A percentile compares a stretch with the other conserved stretches of the same genome.
phyloP scores from a whole-genome alignment of 1,140 invertebrate genomes.

The Drosophila ironensis region DNA sequence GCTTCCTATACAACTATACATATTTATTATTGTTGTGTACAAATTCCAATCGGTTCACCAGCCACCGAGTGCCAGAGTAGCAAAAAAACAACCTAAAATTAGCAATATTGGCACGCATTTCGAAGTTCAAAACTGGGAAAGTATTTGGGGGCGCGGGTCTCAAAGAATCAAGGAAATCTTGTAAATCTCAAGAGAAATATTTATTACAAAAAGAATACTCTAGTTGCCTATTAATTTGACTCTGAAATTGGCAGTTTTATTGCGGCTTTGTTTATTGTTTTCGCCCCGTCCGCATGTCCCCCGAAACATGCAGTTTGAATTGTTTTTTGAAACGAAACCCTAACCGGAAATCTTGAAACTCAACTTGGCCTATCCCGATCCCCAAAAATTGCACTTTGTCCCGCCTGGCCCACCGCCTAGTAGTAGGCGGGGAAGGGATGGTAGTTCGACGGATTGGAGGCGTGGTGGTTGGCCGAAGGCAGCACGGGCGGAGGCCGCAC shows the following conservation, averaged over 20 bases:
- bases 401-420: conserved; percentile 37
- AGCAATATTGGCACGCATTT: conserved; percentile 69
- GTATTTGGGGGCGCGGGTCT: not conserved
- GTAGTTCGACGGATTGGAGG: conserved; percentile 82
- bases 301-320: no score
- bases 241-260: not conserved
- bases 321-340: no score
- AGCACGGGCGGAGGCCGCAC: conserved; percentile 77
- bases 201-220: not conserved
- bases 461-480: conserved; percentile 78
- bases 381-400: conserved; percentile 48
- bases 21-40: conserved; percentile 43
- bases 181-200: not conserved
- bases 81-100: conserved; percentile 61
- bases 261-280: not conserved
- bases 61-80: conserved; percentile 28
- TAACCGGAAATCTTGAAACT: no score
- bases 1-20: conserved; percentile 72
- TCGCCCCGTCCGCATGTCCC: no score
- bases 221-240: not conserved
- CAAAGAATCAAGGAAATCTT: not conserved
- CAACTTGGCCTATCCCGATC: not conserved
- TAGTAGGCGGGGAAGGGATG: conserved; percentile 82
- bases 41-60: conserved; percentile 28
- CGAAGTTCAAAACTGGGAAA: conserved; percentile 2